Base-by-base conservation (phyloP, 1,140 invertebrate species). In the Melanaphis sacchari region DNA sequence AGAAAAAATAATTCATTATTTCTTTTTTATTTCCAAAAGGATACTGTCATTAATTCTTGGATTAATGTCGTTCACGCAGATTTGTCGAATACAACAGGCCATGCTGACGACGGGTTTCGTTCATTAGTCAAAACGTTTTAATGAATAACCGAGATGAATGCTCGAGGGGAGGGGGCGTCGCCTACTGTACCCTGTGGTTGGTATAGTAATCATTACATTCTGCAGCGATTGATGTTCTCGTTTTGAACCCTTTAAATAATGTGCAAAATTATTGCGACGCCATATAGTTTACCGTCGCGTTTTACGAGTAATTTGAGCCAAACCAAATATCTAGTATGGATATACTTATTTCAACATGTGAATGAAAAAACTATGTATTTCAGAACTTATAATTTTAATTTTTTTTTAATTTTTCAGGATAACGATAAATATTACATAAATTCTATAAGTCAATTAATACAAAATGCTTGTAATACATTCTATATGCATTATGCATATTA, bases 181-280 rank as follows among this genome's bases (percentile, higher is more conserved):
- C n/a, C 4, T 36, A 11, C 26, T 22, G 22, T 38, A 24, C 21
- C 46, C 87, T 24, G 46, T 89, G 87, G 87, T 52, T 38, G 46
- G 21, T 38, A 52, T 52, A 49, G 46, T 54, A 52, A 89, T 89
- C 46, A 49, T 89, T 52, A 89, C 22, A 5, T 89, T 52, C 52
- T 52, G 18, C 87, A 52, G 87, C 46, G 87, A 89, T 89, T 89
- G 87, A 89, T 89, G 87, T 89, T 89, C n/a, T 9, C 87, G n/a
- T 89, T 52, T 52, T 49, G 7, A 89, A 52, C 46, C 87, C 31
- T 52, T 89, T 49, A 31, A 88, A 88, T 31, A 66, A 66, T 49
- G 46, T 41, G n/a, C 43, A 6, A 52, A 38, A 52, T 89, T 24
- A 52, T 38, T 38, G 43, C 43, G 31, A 49, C 3, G 31, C 31